Evolutionary conservation across 2,113 vertebrate species (phyloP), one percentile per base, ranked within the genome.

Genomic region (Baryphthengus martii): DNA sequence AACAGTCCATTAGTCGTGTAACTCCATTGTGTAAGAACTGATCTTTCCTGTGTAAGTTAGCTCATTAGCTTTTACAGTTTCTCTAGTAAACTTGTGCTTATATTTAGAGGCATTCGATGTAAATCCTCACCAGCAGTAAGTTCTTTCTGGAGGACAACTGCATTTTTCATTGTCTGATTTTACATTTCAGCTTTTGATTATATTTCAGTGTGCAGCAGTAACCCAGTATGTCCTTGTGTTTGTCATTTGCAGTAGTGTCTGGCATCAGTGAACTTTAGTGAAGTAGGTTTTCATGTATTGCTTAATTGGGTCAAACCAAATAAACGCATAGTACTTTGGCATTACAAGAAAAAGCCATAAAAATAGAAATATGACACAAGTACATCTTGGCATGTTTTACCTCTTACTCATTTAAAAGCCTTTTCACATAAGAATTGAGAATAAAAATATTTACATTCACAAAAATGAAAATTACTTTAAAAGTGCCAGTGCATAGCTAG

Each of bases 261-360:
- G 93, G n/a, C 81, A 78, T 56, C 39, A 49, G n/a, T 90, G 82
- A 95, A 95, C 88, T 95, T 95, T 16, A 89, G 59, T 37, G 39
- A 95, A 95, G 89, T 85, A 80, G 28, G 20, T 82, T 95, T 95
- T 87, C 68, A 23, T 95, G 83, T 82, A 85, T 93, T 75, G n/a
- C 66, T 94, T 90, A 95, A 96, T 94, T 88, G 76, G 76, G 83
- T 94, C 88, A 84, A 85, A 76, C 49, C 70, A 95, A 93, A 90
- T 84, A 83, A 89, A 70, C 19, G 33, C 67, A 17, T 61, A 35
- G 49, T 71, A 31, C 61, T 91, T 73, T 61, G 78, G 39, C 55
- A 44, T 90, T 94, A 73, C 93, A 90, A 88, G 44, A 17, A 93
- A 88, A 94, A 67, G 12, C 29, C 59, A 87, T 93, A 84, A 92